Base-by-base conservation (phyloP, 2,888 invertebrate genomes). In the Thymelicus lineola region DNA sequence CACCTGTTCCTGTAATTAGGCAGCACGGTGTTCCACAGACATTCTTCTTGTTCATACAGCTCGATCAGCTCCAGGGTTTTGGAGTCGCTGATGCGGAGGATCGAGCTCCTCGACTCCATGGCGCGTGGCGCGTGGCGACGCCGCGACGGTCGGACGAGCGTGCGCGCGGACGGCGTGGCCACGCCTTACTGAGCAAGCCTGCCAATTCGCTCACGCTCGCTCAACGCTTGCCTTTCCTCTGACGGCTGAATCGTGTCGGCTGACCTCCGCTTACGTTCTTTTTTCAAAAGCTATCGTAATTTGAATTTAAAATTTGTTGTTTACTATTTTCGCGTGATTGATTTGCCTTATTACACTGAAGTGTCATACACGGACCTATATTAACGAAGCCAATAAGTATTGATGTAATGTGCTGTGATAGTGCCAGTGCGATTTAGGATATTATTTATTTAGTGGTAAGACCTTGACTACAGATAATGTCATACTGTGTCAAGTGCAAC, bases 21-120 rank as follows among this genome's bases (percentile, higher is more conserved):
- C 0, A 78, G 36, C 0, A 63, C 58, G 0, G 84, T 80, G 73
- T 89, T 84, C 87, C 87, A 88, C 7, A 88, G 76, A 15, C 83
- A 84, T 5, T 81, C 75, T n/a, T 86, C 83, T 4, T 78, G 76
- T 15, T 79, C 74, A 73, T 85, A 87, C 6, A 86, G 75, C 6
- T 81, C 76, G 28, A 89, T 74, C 7, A 89, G 79, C 55, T 82
- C 74, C 28, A 85, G 65, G 0, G 85, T 86, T 73, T 85, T 60
- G 9, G 55, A 36, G 20, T 66, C 66, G 66, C 66, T 66, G 38
- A 66, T 66, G 48, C 66, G 59, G 0, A 66, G 20, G 3, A 65
- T 65, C 6, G 59, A 59, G 38, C 38, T 48, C 12, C 66, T 36
- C 7, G 59, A 66, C 59, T 66, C 66, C 66, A 66, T 66, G 17